Base-by-base conservation (phyloP, 2,113 vertebrate genomes). In the Numida meleagris region DNA sequence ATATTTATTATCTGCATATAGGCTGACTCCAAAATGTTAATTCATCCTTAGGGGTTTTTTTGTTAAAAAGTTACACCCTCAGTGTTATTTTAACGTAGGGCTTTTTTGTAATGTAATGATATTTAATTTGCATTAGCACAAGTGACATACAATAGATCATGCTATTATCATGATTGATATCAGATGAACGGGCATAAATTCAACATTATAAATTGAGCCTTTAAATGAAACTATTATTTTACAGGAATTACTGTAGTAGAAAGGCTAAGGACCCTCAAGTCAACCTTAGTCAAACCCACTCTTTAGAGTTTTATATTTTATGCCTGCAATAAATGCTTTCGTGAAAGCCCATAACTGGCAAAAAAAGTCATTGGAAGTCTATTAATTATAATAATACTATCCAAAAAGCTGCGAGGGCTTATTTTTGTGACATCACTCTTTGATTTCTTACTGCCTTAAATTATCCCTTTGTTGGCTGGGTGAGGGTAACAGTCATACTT, bases 361-460 rank as follows among this genome's bases (percentile, higher is more conserved):
- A 97, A 97, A 97, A 98, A 98, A 98, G 98, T 97, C 97, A 98
- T 97, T 97, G 74, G 96, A 97, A 98, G 98, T 98, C 98, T 98
- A 98, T 98, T 98, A 98, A 98, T 98, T 98, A 98, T 97, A 97
- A 97, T 98, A 98, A 98, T 98, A 98, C 96, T 96, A 97, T 95
- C 98, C 97, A 97, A 98, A 98, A 98, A 98, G 97, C 98, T 97
- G 97, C 93, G 91, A 98, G 97, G 97, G 97, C 97, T 98, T 98
- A 98, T 98, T 98, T 98, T 98, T 97, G 98, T 98, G 98, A 98
- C 98, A 98, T 98, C 97, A 98, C 93, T 97, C 96, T 98, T 97
- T 98, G 98, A 98, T 98, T 98, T 98, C 97, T 98, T 97, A 96
- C 98, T 96, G 97, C 97, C 96, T 98, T 98, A 98, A 98, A 98